Evolutionary conservation across 2,113 vertebrate genomes (phyloP), one percentile per base, ranked within the genome.

Genomic region (Caranx melampygus): DNA sequence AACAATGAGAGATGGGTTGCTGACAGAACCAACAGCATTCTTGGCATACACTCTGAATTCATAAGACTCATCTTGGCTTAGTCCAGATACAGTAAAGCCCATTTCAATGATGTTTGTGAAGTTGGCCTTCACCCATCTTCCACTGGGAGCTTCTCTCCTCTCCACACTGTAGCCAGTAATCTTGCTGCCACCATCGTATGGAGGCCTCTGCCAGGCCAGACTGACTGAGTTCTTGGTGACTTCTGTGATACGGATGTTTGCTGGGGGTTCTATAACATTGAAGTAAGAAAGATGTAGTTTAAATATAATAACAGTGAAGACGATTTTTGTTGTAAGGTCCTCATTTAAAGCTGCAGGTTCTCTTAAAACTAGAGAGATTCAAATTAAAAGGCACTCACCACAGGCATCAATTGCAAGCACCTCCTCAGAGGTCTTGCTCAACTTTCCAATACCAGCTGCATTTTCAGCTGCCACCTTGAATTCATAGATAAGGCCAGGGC

Each of bases 341-440:
- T 31, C 45, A 34, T 58, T 68, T 42, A 33, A 45, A 18, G 4
- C 6, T 60, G 31, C 37, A 3, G 8, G 5, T 60, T 4, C 2
- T 44, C 3, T 18, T 52, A 54, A 60, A 66, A 49, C 1, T 51
- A 20, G 1, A 34, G 3, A 35, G 14, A 51, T 42, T 3, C 4
- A 78, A 31, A 67, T 34, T 16, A 40, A 31, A n/a, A 77, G 70
- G 79, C 85, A 96, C 96, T 85, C 95, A 99, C 98, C 98, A 55
- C 98, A 99, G 51, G 98, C 96, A 93, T 99, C 98, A 89, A 99
- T 99, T 72, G 98, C 98, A 84, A 99, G 95, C 61, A 99, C 97
- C 87, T 97, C 96, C 75, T 99, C 98, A 35, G 98, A 99, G 78
- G 96, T 94, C 90, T 96, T 97, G 92, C 98, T 99, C 81, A 97